Conservation (phyloP, 64 coral and sea anemone species). For the Stichodactyla helianthus region DNA sequence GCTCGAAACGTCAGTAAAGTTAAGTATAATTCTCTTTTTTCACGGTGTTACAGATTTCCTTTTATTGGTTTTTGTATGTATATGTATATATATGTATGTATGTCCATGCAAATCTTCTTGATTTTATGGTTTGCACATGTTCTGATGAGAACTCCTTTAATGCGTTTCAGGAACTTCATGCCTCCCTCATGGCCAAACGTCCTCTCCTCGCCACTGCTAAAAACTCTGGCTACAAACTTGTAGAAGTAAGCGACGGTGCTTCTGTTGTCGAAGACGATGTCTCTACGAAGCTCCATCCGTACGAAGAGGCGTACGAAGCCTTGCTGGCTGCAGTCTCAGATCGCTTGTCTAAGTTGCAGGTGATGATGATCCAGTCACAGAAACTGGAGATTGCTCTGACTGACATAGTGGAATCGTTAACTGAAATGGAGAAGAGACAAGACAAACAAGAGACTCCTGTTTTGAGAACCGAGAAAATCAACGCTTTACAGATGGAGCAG, state of each 20-base stretch:
- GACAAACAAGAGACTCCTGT: conserved; percentile 62
- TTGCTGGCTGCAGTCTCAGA: conserved; percentile 71
- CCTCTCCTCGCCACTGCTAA: conserved; percentile 59
- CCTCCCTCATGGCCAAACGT: conserved; percentile 50
- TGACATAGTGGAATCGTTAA: conserved; percentile 71
- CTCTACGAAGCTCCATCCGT: conserved; percentile 60
- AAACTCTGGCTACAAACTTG: conserved; percentile 59
- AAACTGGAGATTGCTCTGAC: conserved; percentile 62
- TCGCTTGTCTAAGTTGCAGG: conserved; percentile 54
- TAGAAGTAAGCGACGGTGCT: conserved; percentile 50
- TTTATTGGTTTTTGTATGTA: no score
- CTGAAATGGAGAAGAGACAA: conserved; percentile 56
- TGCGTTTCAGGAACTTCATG: conserved; percentile 46
- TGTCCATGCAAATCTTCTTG: no score
- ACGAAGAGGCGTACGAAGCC: conserved; percentile 72
- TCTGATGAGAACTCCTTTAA: neutral
- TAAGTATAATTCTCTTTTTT: no score
- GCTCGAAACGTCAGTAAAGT: no score
- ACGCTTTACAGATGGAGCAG: conserved; percentile 62
- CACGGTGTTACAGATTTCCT: no score
- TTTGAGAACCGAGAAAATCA: conserved; percentile 53
- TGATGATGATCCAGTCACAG: conserved; percentile 66
- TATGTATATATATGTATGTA: no score
- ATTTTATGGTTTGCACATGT: no score
- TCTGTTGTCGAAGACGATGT: conserved; percentile 39